These are phyloP conservation scores for Nothoprocta pentlandii DNA, from an alignment of 2,113 vertebrate genomes.

Conservation along the genomic window DNA sequence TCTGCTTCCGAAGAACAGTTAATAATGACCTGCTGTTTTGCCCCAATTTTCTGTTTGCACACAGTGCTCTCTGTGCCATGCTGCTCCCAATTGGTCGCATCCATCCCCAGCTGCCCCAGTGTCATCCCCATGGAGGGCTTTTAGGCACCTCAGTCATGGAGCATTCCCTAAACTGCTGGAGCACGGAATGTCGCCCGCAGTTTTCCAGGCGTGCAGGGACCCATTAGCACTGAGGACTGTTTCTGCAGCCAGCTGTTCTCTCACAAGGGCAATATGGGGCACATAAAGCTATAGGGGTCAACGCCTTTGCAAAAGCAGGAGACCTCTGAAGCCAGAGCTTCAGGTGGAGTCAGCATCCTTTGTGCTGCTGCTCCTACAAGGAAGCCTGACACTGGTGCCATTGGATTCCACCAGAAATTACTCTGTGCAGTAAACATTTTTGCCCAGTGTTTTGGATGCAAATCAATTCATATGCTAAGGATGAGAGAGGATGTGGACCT, in stretches of 20 bases:
- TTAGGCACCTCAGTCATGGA: not conserved
- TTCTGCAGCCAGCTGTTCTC: not conserved
- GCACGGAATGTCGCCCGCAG: too few species aligned
- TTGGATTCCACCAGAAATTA: too few species aligned
- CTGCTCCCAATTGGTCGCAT: not conserved
- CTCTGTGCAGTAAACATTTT: too few species aligned
- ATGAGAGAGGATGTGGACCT: too few species aligned
- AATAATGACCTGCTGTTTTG: not conserved
- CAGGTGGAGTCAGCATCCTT: too few species aligned
- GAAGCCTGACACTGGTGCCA: too few species aligned
- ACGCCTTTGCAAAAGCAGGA: not conserved
- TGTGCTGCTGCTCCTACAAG: too few species aligned
- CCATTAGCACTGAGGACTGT: not conserved
- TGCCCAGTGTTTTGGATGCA: too few species aligned
- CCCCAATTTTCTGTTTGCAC: not conserved
- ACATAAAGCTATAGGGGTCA: not conserved
- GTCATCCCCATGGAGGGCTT: not conserved
- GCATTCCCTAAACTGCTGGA: not conserved
- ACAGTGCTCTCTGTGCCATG: not conserved
- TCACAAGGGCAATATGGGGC: not conserved
- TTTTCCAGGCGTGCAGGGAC: not conserved
- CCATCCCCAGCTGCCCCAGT: not conserved
- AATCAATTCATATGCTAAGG: too few species aligned
- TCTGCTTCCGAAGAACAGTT: too few species aligned
- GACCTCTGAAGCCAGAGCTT: not conserved